Evolutionary conservation across 2,797 vertebrate genomes (phyloP).

Genomic region (Coccyzus lansbergi): DNA sequence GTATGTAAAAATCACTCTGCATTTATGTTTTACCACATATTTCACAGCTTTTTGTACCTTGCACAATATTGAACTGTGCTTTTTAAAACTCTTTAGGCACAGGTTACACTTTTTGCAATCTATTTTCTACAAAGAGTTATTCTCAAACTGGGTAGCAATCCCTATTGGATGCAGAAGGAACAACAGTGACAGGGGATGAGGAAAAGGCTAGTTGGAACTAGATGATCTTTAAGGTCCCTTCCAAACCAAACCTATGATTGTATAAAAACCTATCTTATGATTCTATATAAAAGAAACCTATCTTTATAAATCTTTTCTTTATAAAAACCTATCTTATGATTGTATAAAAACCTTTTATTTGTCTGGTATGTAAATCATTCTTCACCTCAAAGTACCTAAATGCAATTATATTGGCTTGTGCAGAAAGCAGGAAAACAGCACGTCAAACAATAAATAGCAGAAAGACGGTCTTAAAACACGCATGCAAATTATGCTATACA

Average conservation of each 20-base stretch:
- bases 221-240: too few relatives aligned
- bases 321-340: too few relatives aligned
- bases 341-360: not conserved
- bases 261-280: too few relatives aligned
- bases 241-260: too few relatives aligned
- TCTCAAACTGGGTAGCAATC: not conserved
- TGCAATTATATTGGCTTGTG: not conserved
- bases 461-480: slow-evolving; percentile 1
- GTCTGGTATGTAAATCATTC: slow-evolving; percentile 8
- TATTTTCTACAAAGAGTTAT: slow-evolving; percentile 2
- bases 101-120: not conserved
- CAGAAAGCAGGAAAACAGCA: slow-evolving; percentile 8
- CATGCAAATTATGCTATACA: not conserved
- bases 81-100: slow-evolving; percentile 19
- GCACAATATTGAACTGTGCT: not conserved
- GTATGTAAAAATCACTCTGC: not conserved
- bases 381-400: not conserved
- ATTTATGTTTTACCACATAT: not conserved
- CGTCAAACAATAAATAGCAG: not conserved
- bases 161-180: too few relatives aligned
- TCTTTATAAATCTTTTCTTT: too few relatives aligned
- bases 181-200: too few relatives aligned
- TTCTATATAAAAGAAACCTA: too few relatives aligned
- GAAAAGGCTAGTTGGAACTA: too few relatives aligned
- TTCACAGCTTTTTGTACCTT: not conserved